A percentile compares a stretch with the other conserved stretches of the same genome.
Evolutionary conservation across 1,140 invertebrate genomes (phyloP).

Genomic region (Branchinecta lynchi): DNA sequence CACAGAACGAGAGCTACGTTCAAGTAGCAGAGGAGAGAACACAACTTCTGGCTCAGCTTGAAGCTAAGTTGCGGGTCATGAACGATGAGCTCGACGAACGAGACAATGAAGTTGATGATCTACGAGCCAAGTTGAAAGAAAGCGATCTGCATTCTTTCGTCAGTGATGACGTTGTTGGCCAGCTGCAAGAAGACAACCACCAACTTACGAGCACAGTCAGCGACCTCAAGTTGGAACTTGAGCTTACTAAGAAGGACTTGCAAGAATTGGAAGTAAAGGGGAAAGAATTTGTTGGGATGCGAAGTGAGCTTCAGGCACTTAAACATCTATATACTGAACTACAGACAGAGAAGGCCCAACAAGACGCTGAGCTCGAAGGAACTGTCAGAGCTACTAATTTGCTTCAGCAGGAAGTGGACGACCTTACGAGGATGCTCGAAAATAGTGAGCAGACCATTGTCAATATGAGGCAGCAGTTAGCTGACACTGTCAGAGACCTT

Average conservation of each 20-base stretch:
- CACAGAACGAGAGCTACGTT: neutral
- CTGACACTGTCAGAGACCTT: too few relatives aligned
- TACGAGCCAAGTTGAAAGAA: neutral
- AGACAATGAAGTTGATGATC: neutral
- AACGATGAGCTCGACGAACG: neutral
- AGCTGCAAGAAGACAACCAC: neutral
- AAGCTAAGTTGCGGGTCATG: neutral
- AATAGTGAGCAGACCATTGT: too few relatives aligned
- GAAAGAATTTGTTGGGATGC: neutral
- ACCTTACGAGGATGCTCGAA: too few relatives aligned
- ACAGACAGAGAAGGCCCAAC: too few relatives aligned
- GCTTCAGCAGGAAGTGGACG: too few relatives aligned
- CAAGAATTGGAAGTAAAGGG: neutral
- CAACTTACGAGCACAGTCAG: neutral
- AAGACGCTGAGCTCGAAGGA: too few relatives aligned
- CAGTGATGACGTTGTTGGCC: neutral
- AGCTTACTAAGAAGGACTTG: neutral
- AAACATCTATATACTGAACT: neutral
- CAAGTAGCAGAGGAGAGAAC: neutral
- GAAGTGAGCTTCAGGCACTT: neutral
- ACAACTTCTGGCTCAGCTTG: neutral
- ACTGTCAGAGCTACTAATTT: too few relatives aligned
- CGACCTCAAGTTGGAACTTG: neutral
- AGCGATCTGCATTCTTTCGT: neutral
- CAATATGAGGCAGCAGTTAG: too few relatives aligned